Evolutionary conservation across 1,140 invertebrate species (phyloP), one percentile per base, ranked within the genome.

Genomic region (Latrodectus geometricus): DNA sequence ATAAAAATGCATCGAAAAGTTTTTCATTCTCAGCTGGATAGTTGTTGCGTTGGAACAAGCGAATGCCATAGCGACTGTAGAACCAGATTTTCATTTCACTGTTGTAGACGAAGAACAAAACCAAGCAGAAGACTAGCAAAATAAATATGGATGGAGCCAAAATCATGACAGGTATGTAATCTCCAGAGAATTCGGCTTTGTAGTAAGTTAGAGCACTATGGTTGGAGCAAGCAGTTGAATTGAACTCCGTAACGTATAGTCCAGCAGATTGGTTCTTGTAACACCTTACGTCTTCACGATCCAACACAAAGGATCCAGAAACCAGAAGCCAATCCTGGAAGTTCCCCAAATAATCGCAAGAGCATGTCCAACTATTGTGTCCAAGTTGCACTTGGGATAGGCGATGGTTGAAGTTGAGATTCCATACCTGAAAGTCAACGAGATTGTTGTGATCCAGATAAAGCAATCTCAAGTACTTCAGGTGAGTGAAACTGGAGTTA

Each of bases 1-100:
- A 95, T 7, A 98, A 94, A 91, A 97, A 98, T 54, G 96, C 96
- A 90, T 98, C 97, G 91, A 97, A 98, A 11, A 96, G 92, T 89
- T 97, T 97, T 89, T 96, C 95, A 77, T 94, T 93, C 88, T 96
- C 95, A 94, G 89, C 93, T 94, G 82, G 86, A 87, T 92, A 89
- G 88, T 85, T 52, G 65, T 88, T 80, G 56, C 76, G 69, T 89
- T 93, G 88, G 88, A 95, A 95, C 52, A 97, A 93, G 21, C 96
- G 93, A 0, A 97, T 93, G 86, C 96, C 90, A 75, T 89, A 91
- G 20, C 89, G 89, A 20, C 90, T 89, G 83, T 90, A 91, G 17
- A 92, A 89, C 90, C 92, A 91, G 11, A 92, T 90, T 56, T 90
- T 88, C 17, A 92, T 89, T 70, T 91, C 90, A 61, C 89, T 93